These are phyloP conservation scores for Tiliqua scincoides DNA, from an alignment of 2,113 vertebrate genomes.

Conservation along the genomic window DNA sequence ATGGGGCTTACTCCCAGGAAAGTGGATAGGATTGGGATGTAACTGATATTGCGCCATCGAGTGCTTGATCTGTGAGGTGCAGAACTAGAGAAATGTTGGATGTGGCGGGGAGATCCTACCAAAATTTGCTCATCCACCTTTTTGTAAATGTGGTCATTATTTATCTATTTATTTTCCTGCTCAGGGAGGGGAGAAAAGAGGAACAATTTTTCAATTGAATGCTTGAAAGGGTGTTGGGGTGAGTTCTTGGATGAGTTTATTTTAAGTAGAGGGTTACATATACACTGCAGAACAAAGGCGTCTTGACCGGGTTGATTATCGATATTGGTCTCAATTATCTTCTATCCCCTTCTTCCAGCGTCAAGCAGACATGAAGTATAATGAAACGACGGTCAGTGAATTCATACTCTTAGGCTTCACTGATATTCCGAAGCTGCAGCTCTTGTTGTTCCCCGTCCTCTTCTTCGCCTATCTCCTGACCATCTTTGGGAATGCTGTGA, in stretches of 20 bases:
- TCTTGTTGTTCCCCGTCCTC: constrained; percentile 39
- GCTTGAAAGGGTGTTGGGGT: not conserved
- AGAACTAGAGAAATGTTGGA: too few relatives aligned
- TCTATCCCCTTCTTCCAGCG: not conserved
- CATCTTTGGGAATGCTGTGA: constrained; percentile 40
- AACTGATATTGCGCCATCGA: too few relatives aligned
- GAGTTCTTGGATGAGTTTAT: not conserved
- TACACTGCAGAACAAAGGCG: not conserved
- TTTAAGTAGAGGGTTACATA: not conserved
- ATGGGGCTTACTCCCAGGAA: too few relatives aligned
- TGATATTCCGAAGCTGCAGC: constrained; percentile 21
- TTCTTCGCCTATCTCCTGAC: constrained; percentile 44
- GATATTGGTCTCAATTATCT: not conserved
- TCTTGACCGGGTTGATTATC: not conserved
- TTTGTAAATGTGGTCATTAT: too few relatives aligned
- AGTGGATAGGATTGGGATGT: too few relatives aligned
- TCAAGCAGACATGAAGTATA: constrained; percentile 12
- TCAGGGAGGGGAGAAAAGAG: too few relatives aligned
- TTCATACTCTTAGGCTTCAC: constrained; percentile 59
- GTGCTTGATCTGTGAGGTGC: too few relatives aligned
- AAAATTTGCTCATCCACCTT: too few relatives aligned
- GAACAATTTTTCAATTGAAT: too few relatives aligned
- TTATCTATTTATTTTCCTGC: too few relatives aligned
- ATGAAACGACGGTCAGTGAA: constrained; percentile 24
- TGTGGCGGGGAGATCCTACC: too few relatives aligned